Conservation (phyloP, 2,888 invertebrate species). For the Sepiola atlantica region DNA sequence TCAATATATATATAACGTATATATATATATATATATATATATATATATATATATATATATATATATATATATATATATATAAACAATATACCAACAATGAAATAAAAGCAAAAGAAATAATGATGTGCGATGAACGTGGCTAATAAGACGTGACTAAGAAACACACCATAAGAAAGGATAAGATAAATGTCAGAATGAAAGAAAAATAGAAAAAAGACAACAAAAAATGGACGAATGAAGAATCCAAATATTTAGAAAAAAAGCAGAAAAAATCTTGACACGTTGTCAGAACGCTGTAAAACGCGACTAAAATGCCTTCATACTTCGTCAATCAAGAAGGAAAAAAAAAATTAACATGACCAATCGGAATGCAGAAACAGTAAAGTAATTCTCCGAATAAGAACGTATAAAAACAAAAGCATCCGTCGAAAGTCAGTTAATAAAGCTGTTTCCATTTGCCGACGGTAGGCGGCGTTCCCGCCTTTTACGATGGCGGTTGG, state of each 20-base stretch:
- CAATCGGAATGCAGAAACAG: background rate
- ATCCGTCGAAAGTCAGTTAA: background rate
- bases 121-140: background rate
- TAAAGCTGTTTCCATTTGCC: background rate
- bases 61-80: too few species aligned
- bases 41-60: too few species aligned
- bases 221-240: background rate
- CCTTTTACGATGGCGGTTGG: background rate
- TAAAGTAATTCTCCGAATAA: background rate
- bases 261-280: background rate
- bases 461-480: background rate
- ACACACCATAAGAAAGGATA: background rate
- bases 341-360: background rate
- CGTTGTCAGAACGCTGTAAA: background rate
- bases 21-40: too few species aligned
- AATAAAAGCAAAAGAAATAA: background rate
- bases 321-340: background rate
- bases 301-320: background rate
- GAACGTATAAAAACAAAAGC: background rate
- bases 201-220: background rate
- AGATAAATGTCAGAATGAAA: background rate
- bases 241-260: too few species aligned
- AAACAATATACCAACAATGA: background rate
- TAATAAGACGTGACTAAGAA: background rate
- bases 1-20: too few species aligned